These are phyloP conservation scores for Ephialtes manifestator DNA, from an alignment of 2,888 invertebrate species.

Conservation along the genomic window DNA sequence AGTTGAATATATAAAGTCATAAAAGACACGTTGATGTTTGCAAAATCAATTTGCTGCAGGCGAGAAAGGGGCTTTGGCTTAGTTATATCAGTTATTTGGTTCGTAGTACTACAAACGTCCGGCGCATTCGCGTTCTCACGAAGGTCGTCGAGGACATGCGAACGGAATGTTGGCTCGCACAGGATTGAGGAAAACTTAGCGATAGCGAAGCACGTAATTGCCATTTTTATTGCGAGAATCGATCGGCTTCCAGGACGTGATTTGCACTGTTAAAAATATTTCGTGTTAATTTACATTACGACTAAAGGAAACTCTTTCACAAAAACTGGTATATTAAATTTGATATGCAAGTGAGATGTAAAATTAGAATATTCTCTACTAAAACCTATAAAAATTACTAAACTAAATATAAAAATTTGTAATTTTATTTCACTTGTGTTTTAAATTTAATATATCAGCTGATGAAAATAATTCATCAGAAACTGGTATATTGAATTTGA, in stretches of 20 bases:
- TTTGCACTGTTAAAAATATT: no score
- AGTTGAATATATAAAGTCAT: background rate
- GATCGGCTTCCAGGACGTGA: constrained; percentile 19
- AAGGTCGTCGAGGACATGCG: constrained; percentile 62
- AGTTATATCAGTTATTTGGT: background rate
- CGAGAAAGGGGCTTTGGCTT: background rate
- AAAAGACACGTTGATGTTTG: background rate
- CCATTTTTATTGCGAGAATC: constrained; percentile 45
- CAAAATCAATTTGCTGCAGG: background rate
- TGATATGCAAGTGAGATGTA: no score
- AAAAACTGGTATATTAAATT: no score
- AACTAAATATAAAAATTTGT: no score
- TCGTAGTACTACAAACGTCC: constrained; percentile 18
- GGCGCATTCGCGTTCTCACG: constrained; percentile 50
- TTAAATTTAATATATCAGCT: no score
- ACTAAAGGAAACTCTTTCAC: no score
- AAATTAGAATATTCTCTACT: no score
- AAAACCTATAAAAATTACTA: no score
- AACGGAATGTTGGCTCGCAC: constrained; percentile 48
- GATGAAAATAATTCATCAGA: no score
- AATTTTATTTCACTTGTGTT: no score
- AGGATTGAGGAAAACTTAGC: constrained; percentile 43
- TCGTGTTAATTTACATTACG: no score
- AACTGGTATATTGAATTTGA: no score
- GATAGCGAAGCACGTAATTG: constrained; percentile 37